A percentile compares a stretch with the other conserved stretches of the same genome.
These are phyloP conservation scores for Lasioglossum albipes DNA, from an alignment of 1,140 invertebrate species.

Conservation along the genomic window DNA sequence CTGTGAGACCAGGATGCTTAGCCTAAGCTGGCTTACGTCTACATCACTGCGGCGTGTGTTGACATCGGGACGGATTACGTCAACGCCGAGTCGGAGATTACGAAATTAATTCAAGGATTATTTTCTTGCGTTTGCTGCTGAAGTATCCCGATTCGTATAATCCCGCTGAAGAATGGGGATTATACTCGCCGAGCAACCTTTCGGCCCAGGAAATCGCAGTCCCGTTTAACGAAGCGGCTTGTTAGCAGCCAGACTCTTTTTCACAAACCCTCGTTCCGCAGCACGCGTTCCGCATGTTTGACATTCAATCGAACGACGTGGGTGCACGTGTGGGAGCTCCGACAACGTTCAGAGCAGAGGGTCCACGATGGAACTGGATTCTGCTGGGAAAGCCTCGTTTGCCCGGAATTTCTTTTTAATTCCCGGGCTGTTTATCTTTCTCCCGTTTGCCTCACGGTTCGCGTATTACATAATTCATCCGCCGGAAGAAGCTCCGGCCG, in stretches of 20 bases:
- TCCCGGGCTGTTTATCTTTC: not conserved
- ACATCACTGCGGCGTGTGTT: not conserved
- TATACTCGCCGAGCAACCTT: not conserved
- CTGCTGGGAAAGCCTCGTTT: not conserved
- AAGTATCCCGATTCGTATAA: not conserved
- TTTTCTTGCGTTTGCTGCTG: not conserved
- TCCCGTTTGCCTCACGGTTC: not conserved
- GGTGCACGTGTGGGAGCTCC: too few species aligned
- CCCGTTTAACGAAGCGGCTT: too few species aligned
- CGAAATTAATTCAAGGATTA: too few species aligned
- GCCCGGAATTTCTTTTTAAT: not conserved
- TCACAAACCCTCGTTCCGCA: too few species aligned
- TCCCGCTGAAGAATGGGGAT: not conserved
- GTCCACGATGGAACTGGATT: not conserved
- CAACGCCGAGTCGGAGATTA: not conserved
- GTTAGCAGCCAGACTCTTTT: too few species aligned
- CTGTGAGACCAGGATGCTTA: not conserved
- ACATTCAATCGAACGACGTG: too few species aligned
- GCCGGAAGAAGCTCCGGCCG: not conserved
- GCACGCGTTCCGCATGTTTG: too few species aligned
- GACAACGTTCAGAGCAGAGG: too few species aligned
- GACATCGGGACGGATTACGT: not conserved
- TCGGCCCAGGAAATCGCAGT: too few species aligned
- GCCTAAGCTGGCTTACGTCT: not conserved
- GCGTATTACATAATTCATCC: not conserved